Evolutionary conservation across 2,113 vertebrate species (phyloP), one percentile per base, ranked within the genome.

Genomic region (Pao palembangensis): DNA sequence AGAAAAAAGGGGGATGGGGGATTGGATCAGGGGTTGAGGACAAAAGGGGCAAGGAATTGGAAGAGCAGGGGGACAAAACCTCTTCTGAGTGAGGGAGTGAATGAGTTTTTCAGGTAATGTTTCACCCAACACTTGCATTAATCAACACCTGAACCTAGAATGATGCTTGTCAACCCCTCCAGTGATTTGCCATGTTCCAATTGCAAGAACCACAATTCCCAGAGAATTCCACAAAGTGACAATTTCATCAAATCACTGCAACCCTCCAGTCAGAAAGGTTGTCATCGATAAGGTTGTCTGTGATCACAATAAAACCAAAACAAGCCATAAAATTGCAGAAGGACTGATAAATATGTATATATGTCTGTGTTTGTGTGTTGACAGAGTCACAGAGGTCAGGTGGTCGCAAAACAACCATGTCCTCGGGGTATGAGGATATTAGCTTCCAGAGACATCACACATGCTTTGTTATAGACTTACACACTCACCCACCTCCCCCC

Each of bases 381-480:
- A 82, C 65, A 80, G 64, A 79, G 67, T 73, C 76, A 82, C 80
- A 83, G 74, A 84, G 86, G 80, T 86, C 83, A 85, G 85, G 70
- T 85, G 79, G 77, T 86, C 83, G 79, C 64, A 55, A 50, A 78
- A 74, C 38, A 5, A 78, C 64, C 52, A 56, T 80, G 72, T 82
- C 85, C 86, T 53, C 69, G 16, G 81, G 87, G 81, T 64, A 75
- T 55, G 41, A 69, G 68, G 79, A 85, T 83, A 86, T 88, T 85
- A 85, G 57, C 86, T 87, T 86, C 82, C 85, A 81, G 71, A 80
- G 75, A 80, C 82, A 81, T 81, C 75, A 85, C 81, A 87, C 64
- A 4, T 74, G 73, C 73, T 86, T 78, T 75, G 85, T 83, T 85
- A 83, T 85, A 75, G 77, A 70, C 78, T 67, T 76, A 74, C 69